These are phyloP conservation scores for Neomorphus geoffroyi DNA, from an alignment of 2,797 vertebrate species.

Conservation along the genomic window DNA sequence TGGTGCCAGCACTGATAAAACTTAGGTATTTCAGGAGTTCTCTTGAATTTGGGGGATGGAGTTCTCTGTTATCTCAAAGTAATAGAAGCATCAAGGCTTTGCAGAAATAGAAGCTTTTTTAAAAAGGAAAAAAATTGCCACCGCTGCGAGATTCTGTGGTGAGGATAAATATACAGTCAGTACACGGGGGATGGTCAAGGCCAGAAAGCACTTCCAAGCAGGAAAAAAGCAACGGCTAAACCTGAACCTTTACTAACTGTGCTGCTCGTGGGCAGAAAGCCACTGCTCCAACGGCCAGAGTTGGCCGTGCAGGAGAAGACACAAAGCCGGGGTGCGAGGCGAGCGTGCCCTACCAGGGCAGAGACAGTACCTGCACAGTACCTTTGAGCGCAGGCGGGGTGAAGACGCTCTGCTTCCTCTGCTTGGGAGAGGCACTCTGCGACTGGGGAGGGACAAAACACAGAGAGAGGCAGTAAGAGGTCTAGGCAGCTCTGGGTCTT, in stretches of 20 bases:
- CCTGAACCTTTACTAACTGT: rapidly evolving
- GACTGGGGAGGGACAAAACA: conserved; percentile 65
- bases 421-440: conserved; percentile 82
- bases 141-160: neutral
- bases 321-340: neutral
- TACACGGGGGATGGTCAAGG: rapidly evolving
- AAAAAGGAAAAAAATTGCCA: neutral
- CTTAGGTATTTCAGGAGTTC: neutral
- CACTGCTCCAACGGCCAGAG: rapidly evolving
- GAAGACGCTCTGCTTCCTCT: conserved; percentile 90
- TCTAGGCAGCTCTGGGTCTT: neutral
- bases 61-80: neutral
- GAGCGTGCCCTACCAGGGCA: neutral
- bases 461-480: neutral
- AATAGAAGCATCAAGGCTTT: neutral
- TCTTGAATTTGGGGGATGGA: neutral
- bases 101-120: neutral
- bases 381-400: conserved; percentile 87
- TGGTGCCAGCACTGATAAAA: neutral
- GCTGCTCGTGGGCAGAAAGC: neutral
- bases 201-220: rapidly evolving
- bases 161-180: neutral
- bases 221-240: neutral
- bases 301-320: neutral
- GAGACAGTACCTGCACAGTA: conserved; percentile 74